phyloP scores from a whole-genome alignment of 2,888 invertebrate species.

The Corbicula japonica region DNA sequence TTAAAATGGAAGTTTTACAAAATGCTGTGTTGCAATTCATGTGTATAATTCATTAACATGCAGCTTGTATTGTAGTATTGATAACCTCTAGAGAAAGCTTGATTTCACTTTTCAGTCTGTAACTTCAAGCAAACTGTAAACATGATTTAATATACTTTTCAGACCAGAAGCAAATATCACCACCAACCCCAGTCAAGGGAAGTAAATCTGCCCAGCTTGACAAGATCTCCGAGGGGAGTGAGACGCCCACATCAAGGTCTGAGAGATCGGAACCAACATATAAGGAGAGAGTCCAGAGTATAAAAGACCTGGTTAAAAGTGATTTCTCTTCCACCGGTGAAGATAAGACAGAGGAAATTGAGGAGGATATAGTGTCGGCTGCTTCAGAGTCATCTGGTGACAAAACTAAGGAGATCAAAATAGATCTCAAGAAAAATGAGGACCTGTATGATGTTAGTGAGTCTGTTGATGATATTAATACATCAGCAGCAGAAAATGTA shows the following conservation, averaged over 20 bases:
- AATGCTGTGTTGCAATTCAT: no score
- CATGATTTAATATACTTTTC: slow-evolving; percentile 12
- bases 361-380: slow-evolving; percentile 44
- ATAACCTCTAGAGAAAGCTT: no score
- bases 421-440: slow-evolving; percentile 53
- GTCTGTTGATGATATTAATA: slow-evolving; percentile 1
- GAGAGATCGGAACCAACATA: slow-evolving; percentile 47
- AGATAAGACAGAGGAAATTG: slow-evolving; percentile 55
- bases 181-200: slow-evolving; percentile 36
- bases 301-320: slow-evolving; percentile 47
- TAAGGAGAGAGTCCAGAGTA: slow-evolving; percentile 47
- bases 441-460: slow-evolving; percentile 61
- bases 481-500: slow-evolving; percentile 62
- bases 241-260: slow-evolving; percentile 55
- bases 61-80: no score
- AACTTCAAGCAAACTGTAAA: neutral
- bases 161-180: slow-evolving; percentile 36
- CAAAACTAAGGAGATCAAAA: slow-evolving; percentile 58
- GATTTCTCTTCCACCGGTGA: slow-evolving; percentile 23
- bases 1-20: no score
- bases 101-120: no score
- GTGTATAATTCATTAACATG: no score
- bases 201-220: slow-evolving; percentile 61
- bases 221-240: slow-evolving; percentile 79
- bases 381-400: slow-evolving; percentile 58